These are phyloP conservation scores for Drosophila colorata DNA, from an alignment of 2,888 invertebrate genomes.

Conservation along the genomic window DNA sequence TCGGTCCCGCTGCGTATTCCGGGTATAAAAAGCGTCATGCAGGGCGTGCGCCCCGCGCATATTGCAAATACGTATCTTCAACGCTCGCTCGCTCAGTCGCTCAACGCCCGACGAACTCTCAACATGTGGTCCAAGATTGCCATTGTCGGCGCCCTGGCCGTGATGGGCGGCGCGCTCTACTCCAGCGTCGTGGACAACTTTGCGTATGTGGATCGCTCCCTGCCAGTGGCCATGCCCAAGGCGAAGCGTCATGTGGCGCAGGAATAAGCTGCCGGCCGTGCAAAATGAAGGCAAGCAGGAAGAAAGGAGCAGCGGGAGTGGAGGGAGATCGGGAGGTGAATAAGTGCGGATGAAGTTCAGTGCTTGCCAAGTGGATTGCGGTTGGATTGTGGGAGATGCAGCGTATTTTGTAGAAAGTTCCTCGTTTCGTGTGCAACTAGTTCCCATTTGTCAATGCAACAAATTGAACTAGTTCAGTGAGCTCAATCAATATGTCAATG, in stretches of 20 bases:
- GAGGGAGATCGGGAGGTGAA: background rate
- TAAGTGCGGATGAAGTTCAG: background rate
- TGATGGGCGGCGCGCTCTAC: conserved; percentile 60
- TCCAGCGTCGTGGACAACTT: conserved; percentile 65
- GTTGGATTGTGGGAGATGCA: too few relatives aligned
- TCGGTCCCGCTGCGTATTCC: conserved; percentile 18
- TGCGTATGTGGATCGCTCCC: conserved; percentile 69
- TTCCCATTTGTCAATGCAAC: conserved; percentile 14
- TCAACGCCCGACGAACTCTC: conserved; percentile 4
- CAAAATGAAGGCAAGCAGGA: too few relatives aligned
- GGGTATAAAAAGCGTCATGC: conserved; percentile 58
- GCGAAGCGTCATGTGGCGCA: conserved; percentile 39
- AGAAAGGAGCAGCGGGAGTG: background rate
- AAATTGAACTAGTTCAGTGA: conserved; percentile 28
- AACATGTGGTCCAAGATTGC: conserved; percentile 67
- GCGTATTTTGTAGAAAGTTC: background rate
- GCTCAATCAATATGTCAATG: background rate
- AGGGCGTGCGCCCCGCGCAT: conserved; percentile 55
- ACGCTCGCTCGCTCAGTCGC: conserved; percentile 7
- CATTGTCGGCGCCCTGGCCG: conserved; percentile 55
- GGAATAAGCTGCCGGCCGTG: conserved; percentile 15
- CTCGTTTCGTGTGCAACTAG: conserved; percentile 20
- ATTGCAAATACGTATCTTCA: conserved; percentile 44
- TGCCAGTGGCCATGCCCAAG: conserved; percentile 65
- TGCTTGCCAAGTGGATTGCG: conserved; percentile 3